Conservation (phyloP, 2,888 invertebrate species). For the Tenthredo notha region DNA sequence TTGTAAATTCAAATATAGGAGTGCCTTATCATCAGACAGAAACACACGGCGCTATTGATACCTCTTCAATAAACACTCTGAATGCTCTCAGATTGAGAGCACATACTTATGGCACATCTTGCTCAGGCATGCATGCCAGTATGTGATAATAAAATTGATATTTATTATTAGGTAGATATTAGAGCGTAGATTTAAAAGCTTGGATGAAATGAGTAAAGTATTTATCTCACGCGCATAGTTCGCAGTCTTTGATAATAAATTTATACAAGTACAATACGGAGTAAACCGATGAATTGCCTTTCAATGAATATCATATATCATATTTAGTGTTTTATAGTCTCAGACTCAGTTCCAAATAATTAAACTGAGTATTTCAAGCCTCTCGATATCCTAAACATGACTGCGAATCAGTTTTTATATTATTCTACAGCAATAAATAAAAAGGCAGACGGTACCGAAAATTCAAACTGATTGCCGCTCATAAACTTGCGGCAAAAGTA, state of each 20-base stretch:
- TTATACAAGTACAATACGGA: background rate
- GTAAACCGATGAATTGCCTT: background rate
- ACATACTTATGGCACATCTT: constrained; percentile 73
- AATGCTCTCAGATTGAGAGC: constrained; percentile 72
- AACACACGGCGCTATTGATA: constrained; percentile 69
- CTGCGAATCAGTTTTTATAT: background rate
- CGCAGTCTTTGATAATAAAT: background rate
- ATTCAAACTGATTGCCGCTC: background rate
- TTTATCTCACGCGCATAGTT: background rate
- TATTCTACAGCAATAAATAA: background rate
- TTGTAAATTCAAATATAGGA: constrained; percentile 70
- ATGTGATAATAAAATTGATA: constrained; percentile 67
- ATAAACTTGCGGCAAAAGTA: constrained; percentile 13
- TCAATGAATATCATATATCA: background rate
- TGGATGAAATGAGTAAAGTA: background rate
- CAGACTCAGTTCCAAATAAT: background rate
- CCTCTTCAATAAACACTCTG: constrained; percentile 69
- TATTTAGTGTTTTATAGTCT: background rate
- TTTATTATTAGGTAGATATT: constrained; percentile 25
- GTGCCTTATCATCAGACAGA: constrained; percentile 73
- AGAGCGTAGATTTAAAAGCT: background rate
- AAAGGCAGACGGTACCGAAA: too few species aligned
- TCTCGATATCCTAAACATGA: background rate
- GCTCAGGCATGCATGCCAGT: constrained; percentile 76
- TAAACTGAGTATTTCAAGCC: background rate